Evolutionary conservation across 2,797 vertebrate species (phyloP).

Genomic region (Pseudochirops corinnae): DNA sequence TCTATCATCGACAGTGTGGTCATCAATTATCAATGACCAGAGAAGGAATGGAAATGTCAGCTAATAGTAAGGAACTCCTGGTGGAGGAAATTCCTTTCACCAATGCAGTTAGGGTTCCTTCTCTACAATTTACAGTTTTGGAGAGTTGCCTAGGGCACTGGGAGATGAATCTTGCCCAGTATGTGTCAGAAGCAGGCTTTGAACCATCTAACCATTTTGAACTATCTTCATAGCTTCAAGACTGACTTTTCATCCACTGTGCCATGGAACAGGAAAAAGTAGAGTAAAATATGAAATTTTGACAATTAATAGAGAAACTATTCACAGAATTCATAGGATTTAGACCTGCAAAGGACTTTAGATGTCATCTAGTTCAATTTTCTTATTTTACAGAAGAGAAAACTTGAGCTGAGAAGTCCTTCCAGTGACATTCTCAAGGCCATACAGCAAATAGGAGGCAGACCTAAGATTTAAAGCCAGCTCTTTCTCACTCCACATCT

Average conservation of each 20-base stretch:
- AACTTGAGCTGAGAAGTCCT: background rate
- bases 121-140: background rate
- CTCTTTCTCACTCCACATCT: background rate
- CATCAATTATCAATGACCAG: background rate
- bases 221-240: background rate
- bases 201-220: background rate
- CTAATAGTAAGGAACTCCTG: slow-evolving; percentile 1
- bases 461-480: background rate
- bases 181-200: background rate
- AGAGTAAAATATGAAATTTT: slow-evolving; percentile 23
- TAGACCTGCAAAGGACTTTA: background rate
- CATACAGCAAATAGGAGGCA: background rate
- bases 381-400: background rate
- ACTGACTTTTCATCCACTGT: background rate
- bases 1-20: slow-evolving; percentile 1
- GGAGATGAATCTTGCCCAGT: background rate
- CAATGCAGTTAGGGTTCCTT: background rate
- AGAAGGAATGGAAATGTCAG: slow-evolving; percentile 8
- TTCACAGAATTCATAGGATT: background rate
- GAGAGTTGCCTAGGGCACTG: background rate
- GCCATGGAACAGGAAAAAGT: background rate
- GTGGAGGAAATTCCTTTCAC: background rate
- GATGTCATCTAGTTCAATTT: background rate
- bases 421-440: background rate
- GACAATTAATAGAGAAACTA: background rate